Base-by-base conservation (phyloP, 2,797 vertebrate species). In the Micropoecilia bifurca region DNA sequence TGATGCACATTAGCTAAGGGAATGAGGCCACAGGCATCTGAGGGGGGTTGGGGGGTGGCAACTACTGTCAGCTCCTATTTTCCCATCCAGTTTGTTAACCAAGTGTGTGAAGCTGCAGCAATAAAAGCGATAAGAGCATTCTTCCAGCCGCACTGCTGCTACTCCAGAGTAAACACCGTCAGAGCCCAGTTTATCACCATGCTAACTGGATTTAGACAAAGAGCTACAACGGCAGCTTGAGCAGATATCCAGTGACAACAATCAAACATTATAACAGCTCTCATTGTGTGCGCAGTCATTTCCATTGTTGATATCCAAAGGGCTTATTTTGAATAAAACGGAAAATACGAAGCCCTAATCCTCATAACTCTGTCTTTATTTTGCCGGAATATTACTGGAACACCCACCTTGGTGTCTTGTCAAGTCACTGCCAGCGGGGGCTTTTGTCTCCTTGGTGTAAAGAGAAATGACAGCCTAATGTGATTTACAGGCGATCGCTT, bases 391-490 rank as follows among this genome's bases (percentile, higher is more conserved):
- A 80, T 74, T 78, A 86, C 89, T n/a, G 86, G 87, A 94, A 95
- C 94, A 93, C 93, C 93, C 93, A 93, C 90, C 90, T 91, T 80
- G 91, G 89, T 92, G 90, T 94, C 90, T 90, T 90, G 91, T 93
- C 88, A 91, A 93, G 88, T 91, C 91, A 75, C 85, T 91, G 92
- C 92, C 90, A 83, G 90, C 90, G 87, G 90, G 88, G 89, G 91
- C 91, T 91, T 93, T 94, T 93, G 92, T 94, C 94, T 94, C 89
- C 80, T 83, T 55, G 85, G 91, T 90, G 88, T 95, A 94, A 95
- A 94, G 93, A 95, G 93, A 90, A 96, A 95, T 96, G 95, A 96
- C 94, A 93, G 94, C 80, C 90, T 96, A 96, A 96, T 95, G 91
- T 95, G 94, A 96, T 95, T 96, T 95, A 95, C 92, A 94, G 93